Conservation (phyloP, 2,888 invertebrate species). For the Abrostola triplasia region DNA sequence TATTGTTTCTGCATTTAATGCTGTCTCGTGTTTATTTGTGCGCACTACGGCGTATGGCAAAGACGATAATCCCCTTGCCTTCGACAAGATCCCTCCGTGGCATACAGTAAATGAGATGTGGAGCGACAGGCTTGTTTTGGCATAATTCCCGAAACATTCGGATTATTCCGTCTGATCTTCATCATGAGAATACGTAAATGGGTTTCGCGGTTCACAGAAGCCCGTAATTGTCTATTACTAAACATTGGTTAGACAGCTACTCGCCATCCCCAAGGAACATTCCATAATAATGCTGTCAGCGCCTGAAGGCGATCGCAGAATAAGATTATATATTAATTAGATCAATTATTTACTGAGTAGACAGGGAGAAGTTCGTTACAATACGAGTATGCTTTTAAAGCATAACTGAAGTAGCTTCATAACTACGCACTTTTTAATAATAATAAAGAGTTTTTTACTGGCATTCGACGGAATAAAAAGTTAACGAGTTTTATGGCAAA, state of each 20-base stretch:
- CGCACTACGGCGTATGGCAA: slow-evolving; percentile 5
- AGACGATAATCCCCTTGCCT: slow-evolving; percentile 23
- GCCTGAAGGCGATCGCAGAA: slow-evolving; percentile 20
- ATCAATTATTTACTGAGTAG: slow-evolving; percentile 2
- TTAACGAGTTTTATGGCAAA: no score
- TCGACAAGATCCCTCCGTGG: slow-evolving; percentile 25
- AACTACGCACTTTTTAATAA: no score
- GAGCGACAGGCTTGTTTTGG: slow-evolving; percentile 17
- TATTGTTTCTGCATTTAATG: slow-evolving; percentile 18
- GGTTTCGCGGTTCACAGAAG: slow-evolving; percentile 21
- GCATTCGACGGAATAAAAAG: no score
- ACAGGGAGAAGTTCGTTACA: not conserved
- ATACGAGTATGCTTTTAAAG: not conserved
- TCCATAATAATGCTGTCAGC: slow-evolving; percentile 24
- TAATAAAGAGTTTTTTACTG: no score
- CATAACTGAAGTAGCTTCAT: no score
- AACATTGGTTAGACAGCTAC: slow-evolving; percentile 1
- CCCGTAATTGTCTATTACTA: slow-evolving; percentile 28
- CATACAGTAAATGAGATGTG: slow-evolving; percentile 35
- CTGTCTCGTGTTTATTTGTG: slow-evolving; percentile 20
- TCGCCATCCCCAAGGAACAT: slow-evolving; percentile 21
- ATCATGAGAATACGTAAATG: slow-evolving; percentile 28
- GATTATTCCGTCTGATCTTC: slow-evolving; percentile 9
- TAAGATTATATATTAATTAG: slow-evolving; percentile 23
- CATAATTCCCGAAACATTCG: slow-evolving; percentile 4